Evolutionary conservation across 2,888 invertebrate genomes (phyloP), one percentile per base, ranked within the genome.

Genomic region (Orthosia gracilis): DNA sequence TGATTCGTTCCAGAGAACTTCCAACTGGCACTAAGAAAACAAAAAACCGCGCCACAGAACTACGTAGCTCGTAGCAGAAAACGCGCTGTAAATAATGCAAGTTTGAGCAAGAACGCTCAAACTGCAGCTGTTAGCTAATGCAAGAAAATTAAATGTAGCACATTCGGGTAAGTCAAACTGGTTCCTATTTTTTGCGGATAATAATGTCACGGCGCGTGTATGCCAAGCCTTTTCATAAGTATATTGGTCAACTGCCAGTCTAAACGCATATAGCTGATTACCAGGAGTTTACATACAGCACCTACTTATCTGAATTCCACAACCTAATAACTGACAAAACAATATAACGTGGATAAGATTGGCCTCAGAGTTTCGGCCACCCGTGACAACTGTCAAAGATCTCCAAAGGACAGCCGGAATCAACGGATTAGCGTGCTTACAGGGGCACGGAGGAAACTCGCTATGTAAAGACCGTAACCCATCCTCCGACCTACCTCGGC

Each of bases 51-150:
- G 26, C 54, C 64, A 74, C 59, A 45, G 55, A 50, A 45, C 4
- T 17, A 9, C 31, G 52, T 59, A 65, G 64, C 75, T 54, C 66
- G 76, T 74, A 80, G 76, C 81, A 55, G 11, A 40, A 23, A 74
- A 40, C 18, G 49, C 17, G 26, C 23, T 62, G 31, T 49, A 58
- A 62, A 50, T 61, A 45, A 15, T 13, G 13, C 17, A 45, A n/a
- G 23, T 65, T 61, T 18, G 9, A 47, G 31, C 18, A 49, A 50
- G 40, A 58, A 63, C 21, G n/a, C 1, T 49, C 40, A n/a, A 49
- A 61, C 72, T 47, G 18, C 18, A 59, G 26, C 47, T 18, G 26
- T 17, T 31, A 52, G 58, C 40, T 17, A 52, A 54, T 66, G 23
- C n/a, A 52, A 69, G 31, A 58, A 58, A n/a, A 31, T 69, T 1